These are phyloP conservation scores for Alloplasta piceator DNA, from an alignment of 2,888 invertebrate genomes.

Conservation along the genomic window DNA sequence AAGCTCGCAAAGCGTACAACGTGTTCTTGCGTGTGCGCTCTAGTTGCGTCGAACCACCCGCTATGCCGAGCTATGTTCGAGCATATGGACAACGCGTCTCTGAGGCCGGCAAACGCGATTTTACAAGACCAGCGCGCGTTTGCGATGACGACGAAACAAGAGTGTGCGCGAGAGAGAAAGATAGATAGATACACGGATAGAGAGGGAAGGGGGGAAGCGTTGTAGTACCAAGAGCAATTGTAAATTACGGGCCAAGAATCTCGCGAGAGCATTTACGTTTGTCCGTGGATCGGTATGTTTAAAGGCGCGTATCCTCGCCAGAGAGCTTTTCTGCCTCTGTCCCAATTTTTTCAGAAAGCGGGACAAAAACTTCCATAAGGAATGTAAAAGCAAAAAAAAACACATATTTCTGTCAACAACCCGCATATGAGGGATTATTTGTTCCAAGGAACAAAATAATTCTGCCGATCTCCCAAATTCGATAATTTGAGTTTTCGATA, in stretches of 20 bases:
- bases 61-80: constrained; percentile 74
- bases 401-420: too few relatives aligned
- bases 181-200: background rate
- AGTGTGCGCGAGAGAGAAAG: constrained; percentile 6
- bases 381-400: too few relatives aligned
- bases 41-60: constrained; percentile 76
- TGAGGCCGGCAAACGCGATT: constrained; percentile 48
- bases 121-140: constrained; percentile 46
- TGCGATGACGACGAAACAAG: constrained; percentile 13
- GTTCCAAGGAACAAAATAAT: too few relatives aligned
- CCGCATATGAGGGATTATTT: too few relatives aligned
- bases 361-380: too few relatives aligned
- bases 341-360: background rate
- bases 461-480: too few relatives aligned
- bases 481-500: too few relatives aligned
- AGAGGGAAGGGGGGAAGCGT: background rate
- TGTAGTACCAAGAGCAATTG: constrained; percentile 30
- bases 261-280: constrained; percentile 54
- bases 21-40: constrained; percentile 62
- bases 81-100: constrained; percentile 70
- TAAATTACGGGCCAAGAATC: constrained; percentile 30
- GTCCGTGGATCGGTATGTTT: constrained; percentile 35
- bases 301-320: constrained; percentile 23
- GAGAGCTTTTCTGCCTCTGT: constrained; percentile 5
- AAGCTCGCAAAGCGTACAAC: constrained; percentile 15